phyloP scores from a whole-genome alignment of 1,140 invertebrate species.

The Danaus melanippus region DNA sequence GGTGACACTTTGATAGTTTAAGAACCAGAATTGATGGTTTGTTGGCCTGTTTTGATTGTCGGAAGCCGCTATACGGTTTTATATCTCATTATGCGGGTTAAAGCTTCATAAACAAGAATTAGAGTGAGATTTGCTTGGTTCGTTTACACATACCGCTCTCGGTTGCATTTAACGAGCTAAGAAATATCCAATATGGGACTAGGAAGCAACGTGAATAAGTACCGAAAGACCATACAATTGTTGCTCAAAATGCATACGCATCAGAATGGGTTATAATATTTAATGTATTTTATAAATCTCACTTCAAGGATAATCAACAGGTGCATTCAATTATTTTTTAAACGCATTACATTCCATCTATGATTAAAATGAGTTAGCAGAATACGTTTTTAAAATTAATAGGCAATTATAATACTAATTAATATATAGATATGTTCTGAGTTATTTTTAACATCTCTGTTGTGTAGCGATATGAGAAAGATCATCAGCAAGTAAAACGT shows the following conservation, averaged over 20 bases:
- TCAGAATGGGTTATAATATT: constrained; percentile 24
- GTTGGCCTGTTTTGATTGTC: constrained; percentile 39
- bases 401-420: too few relatives aligned
- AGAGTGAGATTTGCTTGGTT: constrained; percentile 54
- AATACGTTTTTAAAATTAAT: too few relatives aligned
- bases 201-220: constrained; percentile 53
- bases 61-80: constrained; percentile 43
- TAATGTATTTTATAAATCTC: constrained; percentile 20
- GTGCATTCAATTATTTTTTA: not conserved
- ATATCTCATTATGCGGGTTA: constrained; percentile 40
- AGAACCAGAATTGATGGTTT: constrained; percentile 23
- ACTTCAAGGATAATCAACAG: constrained; percentile 1
- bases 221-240: constrained; percentile 36
- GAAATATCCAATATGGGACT: constrained; percentile 53
- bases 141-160: constrained; percentile 66
- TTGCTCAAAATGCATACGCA: constrained; percentile 25
- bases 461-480: not conserved
- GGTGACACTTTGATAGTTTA: constrained; percentile 2
- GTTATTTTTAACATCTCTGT: too few relatives aligned
- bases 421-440: too few relatives aligned
- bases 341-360: too few relatives aligned
- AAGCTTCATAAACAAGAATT: constrained; percentile 65
- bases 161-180: constrained; percentile 54
- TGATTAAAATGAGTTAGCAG: too few relatives aligned
- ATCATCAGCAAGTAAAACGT: constrained; percentile 2